phyloP scores from a whole-genome alignment of 2,113 vertebrate species.

The Amazona guildingii region DNA sequence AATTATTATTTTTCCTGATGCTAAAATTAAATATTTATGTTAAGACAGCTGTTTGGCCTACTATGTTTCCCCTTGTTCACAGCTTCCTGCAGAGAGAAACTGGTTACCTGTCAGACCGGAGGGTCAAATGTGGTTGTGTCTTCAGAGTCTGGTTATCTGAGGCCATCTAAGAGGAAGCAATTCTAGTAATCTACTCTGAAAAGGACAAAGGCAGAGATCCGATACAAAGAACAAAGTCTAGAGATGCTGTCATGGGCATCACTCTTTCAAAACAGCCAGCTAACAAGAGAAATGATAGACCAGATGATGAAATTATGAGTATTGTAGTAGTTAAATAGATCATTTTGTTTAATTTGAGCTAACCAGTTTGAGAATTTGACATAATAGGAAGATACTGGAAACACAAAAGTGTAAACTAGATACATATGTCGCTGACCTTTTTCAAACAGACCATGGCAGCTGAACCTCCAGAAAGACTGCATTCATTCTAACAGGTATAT shows the following conservation, averaged over 20 bases:
- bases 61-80: background rate
- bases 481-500: background rate
- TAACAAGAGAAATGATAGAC: background rate
- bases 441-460: background rate
- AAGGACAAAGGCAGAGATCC: background rate
- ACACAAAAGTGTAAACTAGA: background rate
- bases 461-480: background rate
- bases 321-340: background rate
- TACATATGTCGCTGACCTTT: background rate
- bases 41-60: background rate
- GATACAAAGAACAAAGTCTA: background rate
- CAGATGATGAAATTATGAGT: background rate
- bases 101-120: background rate
- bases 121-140: background rate
- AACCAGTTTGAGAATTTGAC: background rate
- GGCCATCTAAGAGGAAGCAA: background rate
- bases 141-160: background rate
- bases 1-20: background rate
- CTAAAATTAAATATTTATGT: background rate
- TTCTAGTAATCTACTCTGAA: background rate
- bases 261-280: background rate
- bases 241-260: background rate
- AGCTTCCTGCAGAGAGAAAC: background rate
- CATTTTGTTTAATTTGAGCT: background rate
- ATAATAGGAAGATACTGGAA: background rate